Percentiles rank a stretch among this genome's conserved stretches.
phyloP scores from a whole-genome alignment of 2,113 vertebrate species.

The Cyprinodon tularosa region DNA sequence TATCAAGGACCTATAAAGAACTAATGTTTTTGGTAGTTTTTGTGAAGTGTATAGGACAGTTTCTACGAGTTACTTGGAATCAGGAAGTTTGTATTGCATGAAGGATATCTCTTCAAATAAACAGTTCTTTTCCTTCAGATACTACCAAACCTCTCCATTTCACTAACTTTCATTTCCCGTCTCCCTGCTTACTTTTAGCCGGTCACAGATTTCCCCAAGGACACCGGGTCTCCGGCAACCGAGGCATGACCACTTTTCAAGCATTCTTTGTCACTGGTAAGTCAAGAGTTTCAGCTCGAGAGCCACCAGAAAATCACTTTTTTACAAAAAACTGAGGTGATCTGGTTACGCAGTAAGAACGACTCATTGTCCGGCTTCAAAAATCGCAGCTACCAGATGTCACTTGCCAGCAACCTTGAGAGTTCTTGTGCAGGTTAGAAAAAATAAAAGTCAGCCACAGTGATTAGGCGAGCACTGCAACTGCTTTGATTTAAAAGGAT shows the following conservation, averaged over 20 bases:
- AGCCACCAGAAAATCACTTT: slow-evolving; percentile 60
- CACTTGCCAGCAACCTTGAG: slow-evolving; percentile 34
- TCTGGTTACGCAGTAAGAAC: slow-evolving; percentile 63
- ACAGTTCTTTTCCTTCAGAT: slow-evolving; percentile 19
- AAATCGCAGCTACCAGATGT: slow-evolving; percentile 56
- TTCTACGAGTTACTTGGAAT: slow-evolving; percentile 52
- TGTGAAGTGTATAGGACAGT: slow-evolving; percentile 30
- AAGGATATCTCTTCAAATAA: slow-evolving; percentile 31
- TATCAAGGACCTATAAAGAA: too few relatives aligned
- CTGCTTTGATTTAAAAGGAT: slow-evolving; percentile 58
- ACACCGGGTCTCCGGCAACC: slow-evolving; percentile 67
- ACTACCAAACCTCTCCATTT: slow-evolving; percentile 43
- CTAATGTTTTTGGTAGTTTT: slow-evolving; percentile 37
- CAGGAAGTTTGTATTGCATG: slow-evolving; percentile 7
- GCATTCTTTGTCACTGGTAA: slow-evolving; percentile 60
- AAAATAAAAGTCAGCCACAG: slow-evolving; percentile 47
- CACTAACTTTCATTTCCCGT: slow-evolving; percentile 64
- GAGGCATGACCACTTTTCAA: slow-evolving; percentile 67
- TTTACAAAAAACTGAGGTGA: slow-evolving; percentile 46
- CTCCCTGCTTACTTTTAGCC: slow-evolving; percentile 65
- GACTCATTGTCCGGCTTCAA: slow-evolving; percentile 62
- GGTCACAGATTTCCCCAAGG: slow-evolving; percentile 70
- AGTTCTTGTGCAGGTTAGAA: slow-evolving; percentile 38
- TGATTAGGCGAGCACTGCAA: slow-evolving; percentile 54
- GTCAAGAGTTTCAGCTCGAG: slow-evolving; percentile 54